Evolutionary conservation across 2,888 invertebrate species (phyloP).

Genomic region (Amblyjoppa proteus): DNA sequence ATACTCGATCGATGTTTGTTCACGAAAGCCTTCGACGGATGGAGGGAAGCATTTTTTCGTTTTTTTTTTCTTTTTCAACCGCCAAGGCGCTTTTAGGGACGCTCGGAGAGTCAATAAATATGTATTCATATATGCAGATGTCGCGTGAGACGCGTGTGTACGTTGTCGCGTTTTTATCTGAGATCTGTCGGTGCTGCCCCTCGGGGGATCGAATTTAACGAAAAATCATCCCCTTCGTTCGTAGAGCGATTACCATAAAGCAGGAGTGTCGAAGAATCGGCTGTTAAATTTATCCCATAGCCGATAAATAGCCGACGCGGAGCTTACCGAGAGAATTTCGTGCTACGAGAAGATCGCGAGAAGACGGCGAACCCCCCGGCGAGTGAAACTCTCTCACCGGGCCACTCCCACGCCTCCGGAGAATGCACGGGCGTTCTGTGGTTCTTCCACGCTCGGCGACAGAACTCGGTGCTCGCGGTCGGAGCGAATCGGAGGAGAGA

Average conservation of each 20-base stretch:
- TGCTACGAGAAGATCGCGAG: conserved; percentile 19
- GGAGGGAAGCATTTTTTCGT: neutral
- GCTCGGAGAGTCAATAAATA: conserved; percentile 4
- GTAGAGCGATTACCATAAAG: conserved; percentile 53
- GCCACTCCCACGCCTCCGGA: conserved; percentile 70
- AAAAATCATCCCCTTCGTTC: conserved; percentile 50
- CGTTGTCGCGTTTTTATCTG: conserved; percentile 41
- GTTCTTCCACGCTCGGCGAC: conserved; percentile 20
- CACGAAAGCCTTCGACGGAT: too few relatives aligned
- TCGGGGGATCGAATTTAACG: conserved; percentile 8
- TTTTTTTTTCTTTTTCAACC: neutral
- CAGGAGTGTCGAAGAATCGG: conserved; percentile 58
- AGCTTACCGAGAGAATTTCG: neutral
- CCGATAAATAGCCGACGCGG: conserved; percentile 39
- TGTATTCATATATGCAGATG: conserved; percentile 17
- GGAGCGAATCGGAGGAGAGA: conserved; percentile 48
- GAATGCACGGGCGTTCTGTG: conserved; percentile 38
- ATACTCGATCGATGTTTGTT: neutral
- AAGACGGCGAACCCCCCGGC: conserved; percentile 56
- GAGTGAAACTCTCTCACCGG: conserved; percentile 51
- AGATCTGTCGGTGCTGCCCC: conserved; percentile 14
- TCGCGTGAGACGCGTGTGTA: neutral
- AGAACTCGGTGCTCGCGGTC: conserved; percentile 13
- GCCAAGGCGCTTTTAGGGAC: neutral
- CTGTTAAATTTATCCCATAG: conserved; percentile 52